Evolutionary conservation across 2,888 invertebrate genomes (phyloP), one percentile per base, ranked within the genome.

Genomic region (Panorpa germanica): DNA sequence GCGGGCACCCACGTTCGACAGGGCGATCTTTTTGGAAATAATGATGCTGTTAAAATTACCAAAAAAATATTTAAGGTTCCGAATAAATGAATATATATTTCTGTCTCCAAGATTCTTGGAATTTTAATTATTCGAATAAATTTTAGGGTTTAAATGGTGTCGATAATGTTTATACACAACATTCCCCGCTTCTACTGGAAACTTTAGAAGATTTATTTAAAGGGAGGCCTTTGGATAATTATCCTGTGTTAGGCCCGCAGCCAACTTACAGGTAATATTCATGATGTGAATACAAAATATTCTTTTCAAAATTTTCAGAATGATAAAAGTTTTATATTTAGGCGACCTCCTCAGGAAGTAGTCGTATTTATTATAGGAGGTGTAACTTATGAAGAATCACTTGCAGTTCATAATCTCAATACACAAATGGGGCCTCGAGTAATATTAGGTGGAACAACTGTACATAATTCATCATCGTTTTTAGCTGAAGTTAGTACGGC

Each of bases 161-260:
- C 1, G 98, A 99, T 50, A 99, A 99, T 55, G 86, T 99, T 36
- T 99, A 93, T 57, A 96, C 98, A 0, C 98, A 98, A 48, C 98
- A 99, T 54, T 77, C 77, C n/a, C 95, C 98, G 0, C 59, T 90
- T 14, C 54, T 99, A 5, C 74, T 77, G 42, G 85, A 88, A 47
- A 76, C 82, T 0, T 50, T 98, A 1, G 95, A 95, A 43, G 86
- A 90, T 47, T 59, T 93, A 2, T 66, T 85, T 19, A 90, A 85
- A 49, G 91, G 90, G 2, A 76, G 78, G 44, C 63, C 96, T n/a
- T 70, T 78, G 33, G 86, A 90, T 43, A 71, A 69, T 4, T 95
- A 81, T 56, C 95, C 93, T 1, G 78, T 75, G 38, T 59, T 88
- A 11, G 82, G 81, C 19, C 61, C 69, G 6, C 69, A 72, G 42